A percentile compares a stretch with the other conserved stretches of the same genome.
Conservation (phyloP, 2,113 vertebrate genomes). For the Propithecus coquereli region DNA sequence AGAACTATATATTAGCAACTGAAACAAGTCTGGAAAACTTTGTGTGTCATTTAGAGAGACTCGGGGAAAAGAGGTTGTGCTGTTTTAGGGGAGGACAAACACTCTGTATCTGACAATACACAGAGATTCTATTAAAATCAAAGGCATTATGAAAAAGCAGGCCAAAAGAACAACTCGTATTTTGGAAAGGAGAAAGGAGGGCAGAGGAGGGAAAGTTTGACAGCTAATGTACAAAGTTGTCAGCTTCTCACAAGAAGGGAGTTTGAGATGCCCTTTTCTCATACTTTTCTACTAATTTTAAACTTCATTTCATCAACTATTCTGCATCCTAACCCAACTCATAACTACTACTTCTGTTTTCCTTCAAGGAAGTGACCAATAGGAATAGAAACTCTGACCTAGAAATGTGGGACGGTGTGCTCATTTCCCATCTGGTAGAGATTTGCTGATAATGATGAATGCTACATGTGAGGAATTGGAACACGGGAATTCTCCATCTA, state of each 20-base stretch:
- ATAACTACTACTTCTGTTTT: background rate
- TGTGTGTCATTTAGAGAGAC: background rate
- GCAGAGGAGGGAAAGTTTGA: background rate
- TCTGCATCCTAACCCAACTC: background rate
- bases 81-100: background rate
- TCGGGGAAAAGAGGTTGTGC: background rate
- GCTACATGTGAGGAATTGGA: conserved; percentile 23
- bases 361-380: background rate
- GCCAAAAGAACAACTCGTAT: background rate
- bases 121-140: background rate
- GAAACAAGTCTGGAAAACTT: background rate
- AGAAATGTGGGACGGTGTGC: conserved; percentile 37
- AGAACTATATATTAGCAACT: background rate
- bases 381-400: conserved; percentile 49
- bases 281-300: background rate
- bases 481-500: conserved; percentile 11
- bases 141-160: background rate
- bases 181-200: background rate
- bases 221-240: background rate
- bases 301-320: conserved; percentile 12
- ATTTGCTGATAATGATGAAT: conserved; percentile 52
- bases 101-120: background rate
- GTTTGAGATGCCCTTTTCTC: background rate
- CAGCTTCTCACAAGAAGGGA: background rate
- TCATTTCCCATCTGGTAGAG: conserved; percentile 42